Base-by-base conservation (phyloP, 1,140 invertebrate species). In the Sycophila sp. region DNA sequence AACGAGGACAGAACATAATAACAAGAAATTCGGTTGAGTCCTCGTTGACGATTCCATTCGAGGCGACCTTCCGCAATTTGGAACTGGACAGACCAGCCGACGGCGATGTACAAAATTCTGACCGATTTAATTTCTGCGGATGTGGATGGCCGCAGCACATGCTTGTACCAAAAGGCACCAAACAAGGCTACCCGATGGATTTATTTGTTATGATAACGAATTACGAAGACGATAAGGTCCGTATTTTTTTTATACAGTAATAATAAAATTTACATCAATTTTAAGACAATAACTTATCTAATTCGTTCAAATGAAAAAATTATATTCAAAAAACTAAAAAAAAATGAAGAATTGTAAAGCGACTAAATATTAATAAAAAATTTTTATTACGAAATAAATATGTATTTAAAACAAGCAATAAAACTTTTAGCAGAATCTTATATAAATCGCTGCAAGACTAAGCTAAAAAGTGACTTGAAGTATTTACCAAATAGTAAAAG, bases 111-210 rank as follows among this genome's bases (percentile, higher is more conserved):
- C 28, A 42, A 36, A 17, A 8, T 2, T 55, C 56, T 13, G 58
- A 66, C 13, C 2, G n/a, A 6, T 72, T 67, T 19, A 67, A 66
- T 45, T 62, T 67, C 53, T 72, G 94, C 81, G 93, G 94, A 47
- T 96, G 94, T 80, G 94, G 94, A 47, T 95, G 94, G 94, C 94
- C 94, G 1, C 90, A 95, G 55, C 93, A 96, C 79, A 91, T 96
- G 91, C 87, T 96, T 1, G 80, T 94, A 28, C 92, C 94, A 0
- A 93, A 91, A 82, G 94, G 94, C 30, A 90, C 83, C 5, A 80
- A 87, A 2, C 87, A 89, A 66, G 94, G 94, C n/a, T 90, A 90
- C 78, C 82, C 85, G 0, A 90, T 91, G 77, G 89, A 94, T 65
- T 79, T 96, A 2, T 96, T 95, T 79, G 90, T 91, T 40, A 95